phyloP scores from a whole-genome alignment of 2,113 vertebrate species.

The Tyrannus savana region DNA sequence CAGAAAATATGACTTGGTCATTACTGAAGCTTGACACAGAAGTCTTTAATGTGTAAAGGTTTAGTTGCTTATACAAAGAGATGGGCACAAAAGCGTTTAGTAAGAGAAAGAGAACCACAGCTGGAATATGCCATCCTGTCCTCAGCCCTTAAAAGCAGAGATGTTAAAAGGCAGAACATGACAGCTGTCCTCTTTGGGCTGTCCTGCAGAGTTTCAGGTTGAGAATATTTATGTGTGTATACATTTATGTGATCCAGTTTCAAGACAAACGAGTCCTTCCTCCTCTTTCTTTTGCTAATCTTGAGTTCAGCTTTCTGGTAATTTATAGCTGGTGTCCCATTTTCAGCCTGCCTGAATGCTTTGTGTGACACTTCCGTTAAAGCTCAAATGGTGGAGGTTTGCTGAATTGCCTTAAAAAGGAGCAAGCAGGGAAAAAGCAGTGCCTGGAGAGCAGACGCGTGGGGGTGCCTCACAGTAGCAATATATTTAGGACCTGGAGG shows the following conservation, averaged over 20 bases:
- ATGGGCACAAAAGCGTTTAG: not conserved
- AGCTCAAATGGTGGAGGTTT: not conserved
- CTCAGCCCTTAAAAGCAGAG: not conserved
- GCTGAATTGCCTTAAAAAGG: not conserved
- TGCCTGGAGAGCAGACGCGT: not conserved
- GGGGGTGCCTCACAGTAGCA: not conserved
- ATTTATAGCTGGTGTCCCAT: constrained; percentile 28
- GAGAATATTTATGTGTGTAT: constrained; percentile 48
- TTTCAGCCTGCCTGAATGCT: constrained; percentile 27
- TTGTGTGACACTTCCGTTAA: not conserved
- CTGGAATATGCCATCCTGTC: constrained; percentile 16
- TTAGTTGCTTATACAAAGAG: not conserved
- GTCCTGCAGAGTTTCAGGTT: constrained; percentile 12
- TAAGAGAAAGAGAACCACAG: not conserved
- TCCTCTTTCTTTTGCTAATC: not conserved
- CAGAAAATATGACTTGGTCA: not conserved
- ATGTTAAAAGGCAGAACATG: not conserved
- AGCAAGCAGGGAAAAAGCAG: not conserved
- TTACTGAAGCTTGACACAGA: not conserved
- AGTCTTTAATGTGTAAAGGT: not conserved
- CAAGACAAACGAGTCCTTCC: not conserved
- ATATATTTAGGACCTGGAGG: not conserved
- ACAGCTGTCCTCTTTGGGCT: constrained; percentile 14
- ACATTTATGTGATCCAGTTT: constrained; percentile 7
- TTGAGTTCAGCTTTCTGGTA: constrained; percentile 1